Evolutionary conservation across 2,797 vertebrate species (phyloP).

Genomic region (Carduelis carduelis): DNA sequence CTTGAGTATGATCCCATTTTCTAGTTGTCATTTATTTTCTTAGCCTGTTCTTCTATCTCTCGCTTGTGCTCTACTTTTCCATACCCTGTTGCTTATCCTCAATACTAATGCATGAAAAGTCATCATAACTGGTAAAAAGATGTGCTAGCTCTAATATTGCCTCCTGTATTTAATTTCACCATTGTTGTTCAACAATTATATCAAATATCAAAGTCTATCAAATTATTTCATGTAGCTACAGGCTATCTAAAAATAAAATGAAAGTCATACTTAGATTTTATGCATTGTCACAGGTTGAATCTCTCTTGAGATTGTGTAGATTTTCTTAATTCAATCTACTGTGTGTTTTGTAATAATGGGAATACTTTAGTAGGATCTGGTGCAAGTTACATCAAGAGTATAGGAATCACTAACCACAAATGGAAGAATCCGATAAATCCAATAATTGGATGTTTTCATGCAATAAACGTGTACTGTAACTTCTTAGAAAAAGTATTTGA

Average conservation of each 20-base stretch:
- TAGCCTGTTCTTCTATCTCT: background rate
- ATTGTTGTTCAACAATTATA: background rate
- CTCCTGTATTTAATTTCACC: slow-evolving; percentile 1
- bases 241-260: slow-evolving; percentile 8
- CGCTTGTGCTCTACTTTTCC: background rate
- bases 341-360: slow-evolving; percentile 38
- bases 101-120: slow-evolving; percentile 18
- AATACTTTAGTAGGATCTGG: slow-evolving; percentile 11
- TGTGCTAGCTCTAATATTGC: background rate
- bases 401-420: slow-evolving; percentile 7
- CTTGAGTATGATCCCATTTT: background rate
- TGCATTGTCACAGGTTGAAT: background rate
- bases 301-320: background rate
- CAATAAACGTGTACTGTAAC: slow-evolving; percentile 73
- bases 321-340: slow-evolving; percentile 28
- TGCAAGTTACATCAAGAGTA: slow-evolving; percentile 9
- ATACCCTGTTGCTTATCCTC: background rate
- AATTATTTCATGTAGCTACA: background rate
- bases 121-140: background rate
- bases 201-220: background rate
- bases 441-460: slow-evolving; percentile 67
- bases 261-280: background rate
- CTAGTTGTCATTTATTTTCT: background rate
- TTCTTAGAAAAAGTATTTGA: slow-evolving; percentile 35
- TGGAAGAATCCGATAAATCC: background rate